Evolutionary conservation across 1,140 invertebrate species (phyloP), one percentile per base, ranked within the genome.

Genomic region (Chrysoperla carnea): DNA sequence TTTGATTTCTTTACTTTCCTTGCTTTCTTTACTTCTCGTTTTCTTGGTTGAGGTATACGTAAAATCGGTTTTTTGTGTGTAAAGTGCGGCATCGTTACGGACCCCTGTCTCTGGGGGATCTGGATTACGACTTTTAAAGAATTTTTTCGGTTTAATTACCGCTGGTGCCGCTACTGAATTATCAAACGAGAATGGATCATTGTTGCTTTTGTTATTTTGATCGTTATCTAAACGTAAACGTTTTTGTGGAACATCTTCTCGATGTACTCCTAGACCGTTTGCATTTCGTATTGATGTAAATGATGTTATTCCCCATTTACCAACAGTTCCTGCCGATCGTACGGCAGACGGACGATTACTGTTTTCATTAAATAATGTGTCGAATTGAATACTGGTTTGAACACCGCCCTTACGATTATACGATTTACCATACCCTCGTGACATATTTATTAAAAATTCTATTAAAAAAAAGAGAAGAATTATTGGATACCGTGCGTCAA

Each of bases 241-340:
- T 41, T 41, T 41, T 12, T 33, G 31, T 33, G 49, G 44, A 7
- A 47, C 39, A 42, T 43, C 31, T 6, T 11, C 35, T 29, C 37
- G 31, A 9, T 42, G 47, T 40, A 38, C 29, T 47, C 47, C 47
- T 56, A 62, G 71, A 75, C 78, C 77, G 64, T 81, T 81, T 43
- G 74, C 69, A 54, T 81, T 87, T 52, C 88, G 69, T 43, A 88
- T 81, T 2, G 86, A 90, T 31, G 88, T 91, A 62, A 90, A 92
- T 37, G 85, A 88, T 48, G 87, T 90, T 59, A 88, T 85, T 50
- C 88, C 88, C 86, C 87, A 93, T 69, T 88, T 86, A 50, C 86
- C 86, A 46, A 91, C 79, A 31, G 84, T 87, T 45, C 85, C 87
- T 48, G 86, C 80, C 23, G 85, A 89, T 48, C 87, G 79, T 14